Evolutionary conservation across 2,113 vertebrate genomes (phyloP).

Genomic region (rabbit (Oryctolagus cuniculus)): DNA sequence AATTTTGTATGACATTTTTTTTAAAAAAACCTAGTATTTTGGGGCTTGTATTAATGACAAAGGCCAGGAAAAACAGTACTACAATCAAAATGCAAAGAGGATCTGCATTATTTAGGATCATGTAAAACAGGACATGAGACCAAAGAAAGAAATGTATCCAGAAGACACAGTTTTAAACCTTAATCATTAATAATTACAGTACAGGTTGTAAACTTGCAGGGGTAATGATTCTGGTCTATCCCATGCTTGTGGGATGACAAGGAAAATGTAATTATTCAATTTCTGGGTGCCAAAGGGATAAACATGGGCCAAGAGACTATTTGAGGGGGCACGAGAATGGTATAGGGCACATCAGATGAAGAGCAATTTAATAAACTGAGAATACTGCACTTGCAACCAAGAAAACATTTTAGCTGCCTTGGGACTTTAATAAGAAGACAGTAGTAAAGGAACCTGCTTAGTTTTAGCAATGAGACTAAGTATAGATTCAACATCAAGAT

Average conservation of each 20-base stretch:
- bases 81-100: neutral
- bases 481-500: neutral
- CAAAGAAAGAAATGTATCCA: neutral
- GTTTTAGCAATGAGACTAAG: neutral
- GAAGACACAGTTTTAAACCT: neutral
- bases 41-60: neutral
- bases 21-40: neutral
- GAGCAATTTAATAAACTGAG: neutral
- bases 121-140: neutral
- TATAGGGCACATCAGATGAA: neutral
- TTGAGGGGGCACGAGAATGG: neutral
- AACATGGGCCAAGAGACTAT: neutral
- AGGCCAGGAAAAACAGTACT: neutral
- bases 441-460: neutral
- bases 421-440: neutral
- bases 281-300: neutral
- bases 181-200: neutral
- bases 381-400: constrained; percentile 24
- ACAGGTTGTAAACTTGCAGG: neutral
- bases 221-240: constrained; percentile 2
- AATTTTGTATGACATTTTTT: too few relatives aligned
- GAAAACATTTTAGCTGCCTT: neutral
- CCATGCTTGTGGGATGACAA: neutral
- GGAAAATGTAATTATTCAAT: neutral
- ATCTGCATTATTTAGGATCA: neutral